phyloP scores from a whole-genome alignment of 2,888 invertebrate species.

The Sylvicola fuscatus region DNA sequence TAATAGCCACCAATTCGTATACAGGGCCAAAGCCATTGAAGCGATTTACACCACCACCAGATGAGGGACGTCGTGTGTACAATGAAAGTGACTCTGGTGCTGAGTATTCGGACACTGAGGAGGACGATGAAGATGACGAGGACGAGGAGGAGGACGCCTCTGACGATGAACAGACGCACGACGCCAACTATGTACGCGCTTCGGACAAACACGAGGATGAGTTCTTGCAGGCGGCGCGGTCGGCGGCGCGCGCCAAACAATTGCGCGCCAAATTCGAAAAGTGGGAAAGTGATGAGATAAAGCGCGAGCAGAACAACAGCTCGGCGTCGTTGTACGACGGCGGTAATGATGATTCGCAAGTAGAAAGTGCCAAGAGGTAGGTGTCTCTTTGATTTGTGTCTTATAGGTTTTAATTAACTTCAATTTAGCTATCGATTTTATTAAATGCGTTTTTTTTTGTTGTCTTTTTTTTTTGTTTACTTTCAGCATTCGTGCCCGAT shows the following conservation, averaged over 20 bases:
- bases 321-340: slow-evolving; percentile 25
- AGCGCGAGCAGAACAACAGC: slow-evolving; percentile 29
- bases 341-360: slow-evolving; percentile 49
- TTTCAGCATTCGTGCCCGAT: slow-evolving; percentile 59
- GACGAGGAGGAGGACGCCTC: slow-evolving; percentile 22
- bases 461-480: slow-evolving; percentile 7
- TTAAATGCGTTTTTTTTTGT: no score
- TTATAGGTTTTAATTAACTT: not conserved
- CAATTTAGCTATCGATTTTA: no score
- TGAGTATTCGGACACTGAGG: slow-evolving; percentile 27
- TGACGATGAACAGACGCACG: slow-evolving; percentile 11
- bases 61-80: slow-evolving; percentile 26
- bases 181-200: slow-evolving; percentile 19
- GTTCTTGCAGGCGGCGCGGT: slow-evolving; percentile 49
- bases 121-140: slow-evolving; percentile 25
- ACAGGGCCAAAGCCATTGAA: slow-evolving; percentile 63
- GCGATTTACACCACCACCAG: slow-evolving; percentile 77
- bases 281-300: slow-evolving; percentile 47
- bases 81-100: slow-evolving; percentile 19
- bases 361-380: slow-evolving; percentile 69
- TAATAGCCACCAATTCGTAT: no score
- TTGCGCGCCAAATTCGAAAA: slow-evolving; percentile 74
- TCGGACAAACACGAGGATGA: slow-evolving; percentile 34
- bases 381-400: slow-evolving; percentile 6
- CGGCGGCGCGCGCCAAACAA: slow-evolving; percentile 62